phyloP scores from a whole-genome alignment of 2,113 vertebrate species.

The Chaetops frenatus region DNA sequence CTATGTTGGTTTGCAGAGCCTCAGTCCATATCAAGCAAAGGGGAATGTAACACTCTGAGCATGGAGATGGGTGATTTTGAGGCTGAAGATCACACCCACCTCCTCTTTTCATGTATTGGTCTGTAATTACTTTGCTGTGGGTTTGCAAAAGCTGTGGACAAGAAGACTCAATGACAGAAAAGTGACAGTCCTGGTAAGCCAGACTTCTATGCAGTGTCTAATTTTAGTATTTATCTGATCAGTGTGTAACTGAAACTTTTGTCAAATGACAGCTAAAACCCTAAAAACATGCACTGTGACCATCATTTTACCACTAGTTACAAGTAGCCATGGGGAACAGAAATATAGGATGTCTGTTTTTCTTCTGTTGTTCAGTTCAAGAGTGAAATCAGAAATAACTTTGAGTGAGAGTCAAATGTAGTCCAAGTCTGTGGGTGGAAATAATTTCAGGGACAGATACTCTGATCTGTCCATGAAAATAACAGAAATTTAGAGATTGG shows the following conservation, averaged over 20 bases:
- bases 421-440: not conserved
- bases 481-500: not conserved
- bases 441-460: not conserved
- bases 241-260: not conserved
- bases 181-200: not conserved
- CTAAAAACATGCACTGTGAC: not conserved
- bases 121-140: not conserved
- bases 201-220: not conserved
- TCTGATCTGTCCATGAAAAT: not conserved
- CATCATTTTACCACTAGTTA: not conserved
- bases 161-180: not conserved
- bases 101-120: not conserved
- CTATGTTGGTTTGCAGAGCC: not conserved
- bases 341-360: not conserved
- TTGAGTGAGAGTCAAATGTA: not conserved
- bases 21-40: not conserved
- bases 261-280: slow-evolving; percentile 1
- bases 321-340: not conserved
- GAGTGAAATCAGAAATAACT: not conserved
- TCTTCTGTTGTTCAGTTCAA: not conserved
- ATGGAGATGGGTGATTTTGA: not conserved
- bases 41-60: not conserved
- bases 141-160: not conserved
- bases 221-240: slow-evolving; percentile 20
- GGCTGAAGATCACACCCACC: not conserved